A percentile compares a stretch with the other conserved stretches of the same genome.
These are phyloP conservation scores for Nothoprocta pentlandii DNA, from an alignment of 2,113 vertebrate genomes.

Conservation along the genomic window DNA sequence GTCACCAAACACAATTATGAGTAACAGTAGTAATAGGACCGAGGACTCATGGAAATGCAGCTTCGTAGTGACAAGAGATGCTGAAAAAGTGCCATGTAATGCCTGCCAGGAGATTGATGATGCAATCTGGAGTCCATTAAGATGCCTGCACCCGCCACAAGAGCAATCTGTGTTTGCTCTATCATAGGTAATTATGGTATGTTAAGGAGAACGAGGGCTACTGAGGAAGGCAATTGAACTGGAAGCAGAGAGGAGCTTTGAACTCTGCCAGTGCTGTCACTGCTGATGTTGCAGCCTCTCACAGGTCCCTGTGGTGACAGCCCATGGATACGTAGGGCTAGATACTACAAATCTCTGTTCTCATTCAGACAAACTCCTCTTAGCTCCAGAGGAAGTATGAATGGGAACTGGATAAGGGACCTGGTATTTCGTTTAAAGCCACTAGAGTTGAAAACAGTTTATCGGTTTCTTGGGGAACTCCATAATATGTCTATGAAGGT, in stretches of 20 bases:
- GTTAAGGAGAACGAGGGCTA: not conserved
- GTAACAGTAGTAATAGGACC: not conserved
- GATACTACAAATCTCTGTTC: conserved; percentile 16
- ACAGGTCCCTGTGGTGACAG: not conserved
- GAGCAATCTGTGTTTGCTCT: not conserved
- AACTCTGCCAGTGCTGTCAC: not conserved
- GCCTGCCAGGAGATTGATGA: not conserved
- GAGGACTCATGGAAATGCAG: not conserved
- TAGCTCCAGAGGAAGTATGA: conserved; percentile 11
- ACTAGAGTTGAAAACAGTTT: not conserved
- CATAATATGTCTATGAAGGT: not conserved
- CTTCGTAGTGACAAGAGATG: not conserved
- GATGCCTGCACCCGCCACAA: not conserved
- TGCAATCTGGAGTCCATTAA: not conserved
- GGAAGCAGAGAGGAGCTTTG: not conserved
- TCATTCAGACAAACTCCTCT: not conserved
- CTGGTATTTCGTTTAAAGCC: not conserved
- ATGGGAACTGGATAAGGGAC: conserved; percentile 49
- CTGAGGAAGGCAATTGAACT: not conserved
- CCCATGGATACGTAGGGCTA: not conserved
- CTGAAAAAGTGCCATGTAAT: not conserved
- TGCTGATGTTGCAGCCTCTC: not conserved
- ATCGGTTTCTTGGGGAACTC: not conserved
- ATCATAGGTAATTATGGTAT: not conserved
- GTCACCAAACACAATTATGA: not conserved